phyloP scores from a whole-genome alignment of 2,113 vertebrate genomes.

The Oceanites oceanicus region DNA sequence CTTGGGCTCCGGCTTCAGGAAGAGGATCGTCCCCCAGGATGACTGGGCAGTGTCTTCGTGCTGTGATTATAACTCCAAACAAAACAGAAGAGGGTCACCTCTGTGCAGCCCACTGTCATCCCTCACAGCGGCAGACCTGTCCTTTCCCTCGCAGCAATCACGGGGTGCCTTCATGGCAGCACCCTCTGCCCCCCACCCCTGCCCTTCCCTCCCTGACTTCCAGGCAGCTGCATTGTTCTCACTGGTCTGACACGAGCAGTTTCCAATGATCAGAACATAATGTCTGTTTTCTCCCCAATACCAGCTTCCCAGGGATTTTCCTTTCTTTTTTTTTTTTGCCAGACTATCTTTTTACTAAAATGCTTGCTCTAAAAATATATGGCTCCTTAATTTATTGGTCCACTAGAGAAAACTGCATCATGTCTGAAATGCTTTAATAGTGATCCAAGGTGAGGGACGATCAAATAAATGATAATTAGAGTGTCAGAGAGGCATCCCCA shows the following conservation, averaged over 20 bases:
- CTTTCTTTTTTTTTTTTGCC: not conserved
- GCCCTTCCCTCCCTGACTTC: not conserved
- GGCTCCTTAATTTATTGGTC: constrained; percentile 7
- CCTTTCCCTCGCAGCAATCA: not conserved
- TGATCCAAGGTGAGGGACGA: not conserved
- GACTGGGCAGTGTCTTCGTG: not conserved
- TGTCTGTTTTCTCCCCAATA: not conserved
- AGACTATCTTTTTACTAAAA: constrained; percentile 13
- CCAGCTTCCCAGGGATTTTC: not conserved
- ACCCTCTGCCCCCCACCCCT: not conserved
- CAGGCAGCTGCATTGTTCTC: not conserved
- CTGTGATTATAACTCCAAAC: not conserved
- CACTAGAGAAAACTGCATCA: constrained; percentile 27
- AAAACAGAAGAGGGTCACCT: not conserved
- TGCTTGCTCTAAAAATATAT: not conserved
- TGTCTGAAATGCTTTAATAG: not conserved
- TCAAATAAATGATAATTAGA: constrained; percentile 20
- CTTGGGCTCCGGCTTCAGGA: not conserved
- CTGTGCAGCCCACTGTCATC: not conserved
- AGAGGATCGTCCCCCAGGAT: not conserved
- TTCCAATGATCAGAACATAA: not conserved
- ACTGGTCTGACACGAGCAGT: not conserved
- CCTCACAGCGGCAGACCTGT: not conserved
- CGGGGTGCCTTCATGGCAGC: not conserved
- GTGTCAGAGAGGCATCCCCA: not conserved